phyloP scores from a whole-genome alignment of 2,113 vertebrate genomes.

The Phalacrocorax pelagicus region DNA sequence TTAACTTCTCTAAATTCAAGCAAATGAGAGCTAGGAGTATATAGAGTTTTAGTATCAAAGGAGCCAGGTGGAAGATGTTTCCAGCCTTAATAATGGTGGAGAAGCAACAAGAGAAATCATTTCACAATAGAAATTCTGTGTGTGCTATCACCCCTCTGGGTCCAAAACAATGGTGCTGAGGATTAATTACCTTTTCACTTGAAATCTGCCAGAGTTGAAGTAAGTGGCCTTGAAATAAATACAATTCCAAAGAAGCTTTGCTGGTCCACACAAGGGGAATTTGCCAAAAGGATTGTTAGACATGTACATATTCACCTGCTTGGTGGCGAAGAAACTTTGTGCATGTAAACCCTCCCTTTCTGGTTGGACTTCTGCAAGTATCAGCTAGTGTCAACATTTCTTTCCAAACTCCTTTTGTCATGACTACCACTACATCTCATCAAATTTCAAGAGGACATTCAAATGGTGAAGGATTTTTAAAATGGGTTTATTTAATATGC shows the following conservation, averaged over 20 bases:
- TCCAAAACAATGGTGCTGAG: background rate
- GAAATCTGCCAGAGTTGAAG: background rate
- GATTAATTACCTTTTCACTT: background rate
- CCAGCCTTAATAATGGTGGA: background rate
- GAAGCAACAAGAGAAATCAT: background rate
- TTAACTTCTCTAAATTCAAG: background rate
- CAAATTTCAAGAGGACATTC: background rate
- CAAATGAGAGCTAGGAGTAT: background rate
- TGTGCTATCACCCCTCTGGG: background rate
- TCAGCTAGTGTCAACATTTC: background rate
- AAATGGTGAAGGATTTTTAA: background rate
- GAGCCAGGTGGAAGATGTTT: background rate
- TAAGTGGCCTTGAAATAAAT: background rate
- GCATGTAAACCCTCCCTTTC: background rate
- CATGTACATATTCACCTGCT: background rate
- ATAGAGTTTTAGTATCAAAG: background rate
- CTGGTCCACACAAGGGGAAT: background rate
- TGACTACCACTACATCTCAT: background rate
- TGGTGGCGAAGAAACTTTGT: background rate
- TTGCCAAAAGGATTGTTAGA: background rate
- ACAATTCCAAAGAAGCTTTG: background rate
- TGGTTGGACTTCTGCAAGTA: background rate
- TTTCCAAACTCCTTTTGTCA: background rate
- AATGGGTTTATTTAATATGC: background rate
- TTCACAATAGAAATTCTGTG: background rate